Base-by-base conservation (phyloP, 2,888 invertebrate genomes). In the Sarcophaga variegata region DNA sequence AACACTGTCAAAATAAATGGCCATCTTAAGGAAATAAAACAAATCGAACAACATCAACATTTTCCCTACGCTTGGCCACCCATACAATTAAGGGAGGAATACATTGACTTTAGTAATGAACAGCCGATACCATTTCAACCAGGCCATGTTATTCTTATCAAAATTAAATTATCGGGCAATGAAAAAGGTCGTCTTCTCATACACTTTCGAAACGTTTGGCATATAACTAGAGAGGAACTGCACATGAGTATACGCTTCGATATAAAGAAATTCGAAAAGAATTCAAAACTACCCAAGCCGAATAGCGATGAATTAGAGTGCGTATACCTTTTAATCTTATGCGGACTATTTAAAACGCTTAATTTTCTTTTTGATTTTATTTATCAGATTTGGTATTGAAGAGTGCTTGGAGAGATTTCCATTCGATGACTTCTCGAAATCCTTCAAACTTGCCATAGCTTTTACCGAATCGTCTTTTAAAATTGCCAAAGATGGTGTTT, bases 11-110 rank as follows among this genome's bases (percentile, higher is more conserved):
- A 78, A 78, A 74, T 87, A n/a, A 78, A 78, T 70, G 86, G 86
- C 14, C 81, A 87, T 54, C 45, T 87, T 25, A 14, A 77, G 17
- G 10, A 60, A 12, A 75, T 87, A 3, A 62, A n/a, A 66, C 86
- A 83, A 62, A 17, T 87, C 2, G 83, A 87, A 81, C 86, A 87
- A 81, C 78, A 81, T 27, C 74, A 78, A 66, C 81, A 87, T 83
- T 87, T 83, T 64, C 86, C 86, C 1, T 60, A 54, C 5, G 25
- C 74, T 3, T 87, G 86, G 86, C 86, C 86, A 70, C 86, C 83
- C 5, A 81, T 81, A 27, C 86, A 87, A 54, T 49, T 83, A 12
- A 4, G 37, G 2, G 83, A 86, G 12, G 49, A 20, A 1, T 66
- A 54, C 17, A 14, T 83, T 11, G 74, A 83, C 12, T 87, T 87